Percentiles rank a stretch among this genome's conserved stretches.
These are phyloP conservation scores for Pipistrellus pipistrellus DNA, from an alignment of 2,797 vertebrate genomes.

Conservation along the genomic window DNA sequence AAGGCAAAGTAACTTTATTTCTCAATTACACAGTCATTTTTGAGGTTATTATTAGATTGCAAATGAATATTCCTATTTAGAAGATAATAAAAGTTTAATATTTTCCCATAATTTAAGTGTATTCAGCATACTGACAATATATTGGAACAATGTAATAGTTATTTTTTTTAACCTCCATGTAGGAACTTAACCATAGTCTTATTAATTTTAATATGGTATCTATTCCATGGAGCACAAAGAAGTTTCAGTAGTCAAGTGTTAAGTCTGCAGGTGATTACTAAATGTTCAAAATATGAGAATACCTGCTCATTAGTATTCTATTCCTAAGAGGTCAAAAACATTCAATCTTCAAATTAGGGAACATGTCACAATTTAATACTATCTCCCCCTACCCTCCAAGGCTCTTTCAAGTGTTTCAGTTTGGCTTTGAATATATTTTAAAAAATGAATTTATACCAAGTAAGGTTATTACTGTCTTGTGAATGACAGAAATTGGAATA, in stretches of 20 bases:
- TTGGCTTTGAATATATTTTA: conserved; percentile 43
- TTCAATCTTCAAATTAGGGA: conserved; percentile 50
- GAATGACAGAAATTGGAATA: conserved; percentile 3
- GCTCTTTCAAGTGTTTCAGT: conserved; percentile 20
- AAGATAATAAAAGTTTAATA: conserved; percentile 52
- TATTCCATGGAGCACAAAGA: conserved; percentile 50
- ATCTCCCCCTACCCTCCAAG: rapidly evolving
- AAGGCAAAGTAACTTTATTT: conserved; percentile 36
- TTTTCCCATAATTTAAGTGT: conserved; percentile 35
- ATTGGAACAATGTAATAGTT: background rate
- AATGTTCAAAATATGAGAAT: conserved; percentile 62
- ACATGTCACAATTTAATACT: conserved; percentile 48
- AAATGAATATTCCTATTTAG: conserved; percentile 50
- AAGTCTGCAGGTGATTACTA: conserved; percentile 53
- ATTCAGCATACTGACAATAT: background rate
- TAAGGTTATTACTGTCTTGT: conserved; percentile 49
- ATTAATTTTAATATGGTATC: conserved; percentile 58
- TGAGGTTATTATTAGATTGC: background rate
- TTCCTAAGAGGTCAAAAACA: conserved; percentile 36
- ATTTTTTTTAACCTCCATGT: conserved; percentile 8
- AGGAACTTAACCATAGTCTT: conserved; percentile 35
- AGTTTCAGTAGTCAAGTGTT: conserved; percentile 39
- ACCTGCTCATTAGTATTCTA: conserved; percentile 27
- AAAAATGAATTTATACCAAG: conserved; percentile 53
- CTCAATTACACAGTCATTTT: conserved; percentile 41